Evolutionary conservation across 2,113 vertebrate species (phyloP), one percentile per base, ranked within the genome.

Genomic region (Zingel zingel): DNA sequence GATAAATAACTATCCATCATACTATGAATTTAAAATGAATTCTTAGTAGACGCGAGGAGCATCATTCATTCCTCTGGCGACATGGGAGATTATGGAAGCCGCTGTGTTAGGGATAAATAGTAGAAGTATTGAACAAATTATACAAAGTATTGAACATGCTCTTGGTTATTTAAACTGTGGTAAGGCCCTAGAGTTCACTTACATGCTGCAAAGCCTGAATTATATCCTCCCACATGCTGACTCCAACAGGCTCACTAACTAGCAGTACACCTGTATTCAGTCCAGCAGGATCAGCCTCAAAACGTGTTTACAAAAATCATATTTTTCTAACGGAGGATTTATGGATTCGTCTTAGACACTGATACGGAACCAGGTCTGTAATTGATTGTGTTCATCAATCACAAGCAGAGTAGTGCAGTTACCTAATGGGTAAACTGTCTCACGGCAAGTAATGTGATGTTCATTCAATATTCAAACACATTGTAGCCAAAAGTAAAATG

Each of bases 1-100:
- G 81, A 90, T 80, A 78, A 92, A 89, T 86, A 88, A 85, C 76
- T 68, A 86, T 89, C 82, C 51, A 85, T 89, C 90, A 87, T 57
- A 39, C 74, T 64, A 47, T 59, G 62, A 88, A 86, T 82, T 71
- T 68, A 54, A 82, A 72, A 85, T 84, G 14, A 84, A 90, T 59
- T 43, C 58, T 69, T 19, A 61, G 53, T 75, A 11, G 39, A 78
- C 50, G 7, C 6, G 36, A 56, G 33, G 57, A 64, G 71, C 47
- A 23, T 25, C 43, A 15, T 30, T 62, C 82, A 73, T 78, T 83
- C 66, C 67, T 79, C 6, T 67, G 58, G 50, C 10, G 45, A 78
- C 39, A 47, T 63, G 43, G 47, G 67, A 53, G 65, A 57, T 85
- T 70, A 86, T 70, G 21, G 53, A 47, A 50, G 23, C 48, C 21